Percentiles rank a stretch among this genome's conserved stretches.
Conservation (phyloP, 1,140 invertebrate genomes). For the Drosophila nasuta region DNA sequence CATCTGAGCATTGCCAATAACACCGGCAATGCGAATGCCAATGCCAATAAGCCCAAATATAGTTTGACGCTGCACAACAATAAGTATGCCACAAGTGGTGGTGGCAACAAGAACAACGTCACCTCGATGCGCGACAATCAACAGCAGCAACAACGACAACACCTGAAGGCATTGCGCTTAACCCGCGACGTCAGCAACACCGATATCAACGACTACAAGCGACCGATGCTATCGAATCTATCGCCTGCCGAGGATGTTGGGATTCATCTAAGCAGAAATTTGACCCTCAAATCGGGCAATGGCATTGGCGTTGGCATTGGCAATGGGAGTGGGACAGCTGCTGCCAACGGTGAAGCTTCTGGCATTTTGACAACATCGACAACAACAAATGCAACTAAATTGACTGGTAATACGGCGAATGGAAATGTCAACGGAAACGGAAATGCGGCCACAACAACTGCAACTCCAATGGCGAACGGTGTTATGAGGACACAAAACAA, state of each 20-base stretch:
- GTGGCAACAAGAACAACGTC: constrained; percentile 46
- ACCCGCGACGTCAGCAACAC: constrained; percentile 52
- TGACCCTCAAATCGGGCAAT: constrained; percentile 9
- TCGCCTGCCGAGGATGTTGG: constrained; percentile 60
- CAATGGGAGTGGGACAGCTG: neutral
- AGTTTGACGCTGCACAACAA: constrained; percentile 55
- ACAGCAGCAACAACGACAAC: constrained; percentile 65
- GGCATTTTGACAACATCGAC: constrained; percentile 43
- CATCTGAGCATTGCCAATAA: constrained; percentile 56
- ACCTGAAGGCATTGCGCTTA: constrained; percentile 68
- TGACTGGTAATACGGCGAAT: constrained; percentile 30
- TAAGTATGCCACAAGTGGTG: constrained; percentile 42
- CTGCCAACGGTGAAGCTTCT: constrained; percentile 60
- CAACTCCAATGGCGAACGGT: constrained; percentile 51
- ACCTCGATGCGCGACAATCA: constrained; percentile 65
- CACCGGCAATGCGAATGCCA: neutral
- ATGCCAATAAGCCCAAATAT: constrained; percentile 40
- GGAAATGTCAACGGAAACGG: constrained; percentile 35
- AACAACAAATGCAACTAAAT: constrained; percentile 53
- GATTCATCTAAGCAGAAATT: constrained; percentile 53
- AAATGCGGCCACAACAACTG: constrained; percentile 25
- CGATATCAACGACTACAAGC: constrained; percentile 50
- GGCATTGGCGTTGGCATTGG: neutral
- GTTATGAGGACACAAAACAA: constrained; percentile 75
- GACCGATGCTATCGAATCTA: constrained; percentile 36